Evolutionary conservation across 2,888 invertebrate genomes (phyloP).

Genomic region (Rhagophthalmus giganteus): DNA sequence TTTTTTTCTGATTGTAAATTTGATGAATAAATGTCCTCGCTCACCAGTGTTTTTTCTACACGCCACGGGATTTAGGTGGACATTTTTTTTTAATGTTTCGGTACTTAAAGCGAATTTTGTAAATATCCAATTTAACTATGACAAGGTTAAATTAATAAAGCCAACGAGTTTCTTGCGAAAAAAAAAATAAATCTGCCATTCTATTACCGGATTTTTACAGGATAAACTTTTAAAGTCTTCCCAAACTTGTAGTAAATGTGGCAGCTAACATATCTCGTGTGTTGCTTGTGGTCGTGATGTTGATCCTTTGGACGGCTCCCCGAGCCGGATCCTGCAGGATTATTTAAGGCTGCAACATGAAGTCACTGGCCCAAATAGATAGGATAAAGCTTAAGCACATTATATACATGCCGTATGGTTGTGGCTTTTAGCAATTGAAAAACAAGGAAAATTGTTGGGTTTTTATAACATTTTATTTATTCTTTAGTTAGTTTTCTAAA

Average conservation of each 20-base stretch:
- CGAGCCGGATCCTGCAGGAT: constrained; percentile 43
- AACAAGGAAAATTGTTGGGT: constrained; percentile 1
- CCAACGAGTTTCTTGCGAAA: too few relatives aligned
- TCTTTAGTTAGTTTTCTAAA: too few relatives aligned
- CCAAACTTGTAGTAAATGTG: constrained; percentile 38
- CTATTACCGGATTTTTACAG: constrained; percentile 13
- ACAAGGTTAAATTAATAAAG: too few relatives aligned
- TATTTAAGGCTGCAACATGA: constrained; percentile 41
- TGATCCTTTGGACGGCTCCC: constrained; percentile 43
- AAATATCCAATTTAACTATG: too few relatives aligned
- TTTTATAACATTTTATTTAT: not conserved
- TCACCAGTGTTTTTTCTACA: too few relatives aligned
- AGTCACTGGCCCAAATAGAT: constrained; percentile 47
- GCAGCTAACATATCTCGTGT: constrained; percentile 44
- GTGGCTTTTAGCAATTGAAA: constrained; percentile 14
- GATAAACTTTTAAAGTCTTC: constrained; percentile 40
- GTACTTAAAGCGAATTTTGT: too few relatives aligned
- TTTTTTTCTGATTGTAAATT: too few relatives aligned
- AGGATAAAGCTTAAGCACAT: constrained; percentile 45
- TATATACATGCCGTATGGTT: constrained; percentile 44
- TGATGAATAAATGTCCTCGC: too few relatives aligned
- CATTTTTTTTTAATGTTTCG: too few relatives aligned
- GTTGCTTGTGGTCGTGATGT: constrained; percentile 44
- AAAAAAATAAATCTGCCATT: too few relatives aligned
- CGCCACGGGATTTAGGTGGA: too few relatives aligned